Conservation (phyloP, 2,113 vertebrate genomes). For the Coracopsis vasa region DNA sequence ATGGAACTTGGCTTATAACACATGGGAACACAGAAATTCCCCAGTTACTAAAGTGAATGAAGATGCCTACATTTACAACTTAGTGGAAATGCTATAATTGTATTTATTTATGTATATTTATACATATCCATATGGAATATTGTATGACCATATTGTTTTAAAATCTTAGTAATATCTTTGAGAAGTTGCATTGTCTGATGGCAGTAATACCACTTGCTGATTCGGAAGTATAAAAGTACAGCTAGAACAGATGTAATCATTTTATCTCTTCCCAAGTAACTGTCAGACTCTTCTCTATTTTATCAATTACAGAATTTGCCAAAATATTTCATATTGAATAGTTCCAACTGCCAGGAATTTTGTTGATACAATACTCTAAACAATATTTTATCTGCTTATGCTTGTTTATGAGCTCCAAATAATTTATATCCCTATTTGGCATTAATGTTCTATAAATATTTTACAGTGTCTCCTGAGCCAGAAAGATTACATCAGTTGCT, state of each 20-base stretch:
- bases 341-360: not conserved
- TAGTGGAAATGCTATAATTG: not conserved
- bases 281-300: not conserved
- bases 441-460: not conserved
- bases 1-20: slow-evolving; percentile 27
- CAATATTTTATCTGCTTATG: not conserved
- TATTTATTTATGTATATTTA: not conserved
- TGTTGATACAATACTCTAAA: not conserved
- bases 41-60: not conserved
- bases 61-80: not conserved
- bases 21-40: not conserved
- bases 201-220: not conserved
- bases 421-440: not conserved
- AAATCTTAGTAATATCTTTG: not conserved
- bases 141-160: not conserved
- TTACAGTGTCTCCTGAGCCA: not conserved
- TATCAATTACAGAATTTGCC: not conserved
- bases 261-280: not conserved
- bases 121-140: not conserved
- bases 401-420: not conserved
- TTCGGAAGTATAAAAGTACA: not conserved
- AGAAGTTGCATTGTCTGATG: not conserved
- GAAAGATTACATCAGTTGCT: not conserved
- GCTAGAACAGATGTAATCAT: not conserved
- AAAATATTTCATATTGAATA: not conserved